These are phyloP conservation scores for Drosophila triauraria DNA, from an alignment of 1,140 invertebrate genomes.

Conservation along the genomic window DNA sequence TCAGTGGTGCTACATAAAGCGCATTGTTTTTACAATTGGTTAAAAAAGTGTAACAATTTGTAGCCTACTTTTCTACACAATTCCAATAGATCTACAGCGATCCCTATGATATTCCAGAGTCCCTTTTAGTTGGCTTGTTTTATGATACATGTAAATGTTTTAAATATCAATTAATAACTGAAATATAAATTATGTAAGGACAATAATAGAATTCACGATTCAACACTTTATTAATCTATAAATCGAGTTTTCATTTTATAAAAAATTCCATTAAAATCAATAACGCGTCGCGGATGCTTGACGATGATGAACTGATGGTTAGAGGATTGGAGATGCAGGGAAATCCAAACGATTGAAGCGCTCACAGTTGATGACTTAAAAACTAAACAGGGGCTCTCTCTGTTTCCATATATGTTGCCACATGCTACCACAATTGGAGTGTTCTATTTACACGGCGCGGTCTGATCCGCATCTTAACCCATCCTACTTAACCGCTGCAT, in stretches of 20 bases:
- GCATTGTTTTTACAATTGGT: not conserved
- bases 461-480: not conserved
- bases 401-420: constrained; percentile 21
- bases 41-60: not conserved
- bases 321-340: not conserved
- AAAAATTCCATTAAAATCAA: constrained; percentile 56
- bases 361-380: constrained; percentile 43
- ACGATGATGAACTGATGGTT: constrained; percentile 2
- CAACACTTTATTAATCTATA: constrained; percentile 70
- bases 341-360: constrained; percentile 1
- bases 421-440: constrained; percentile 48
- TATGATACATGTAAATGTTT: not conserved
- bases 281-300: constrained; percentile 24
- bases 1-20: no score
- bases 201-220: constrained; percentile 42
- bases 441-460: constrained; percentile 55
- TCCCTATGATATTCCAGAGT: not conserved
- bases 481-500: constrained; percentile 41
- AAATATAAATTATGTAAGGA: no score
- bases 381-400: constrained; percentile 30
- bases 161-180: no score
- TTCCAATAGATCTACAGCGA: not conserved
- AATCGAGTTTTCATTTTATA: constrained; percentile 49
- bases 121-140: not conserved
- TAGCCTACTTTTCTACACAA: not conserved